phyloP scores from a whole-genome alignment of 1,140 invertebrate species.

The Drosophila trapezifrons region DNA sequence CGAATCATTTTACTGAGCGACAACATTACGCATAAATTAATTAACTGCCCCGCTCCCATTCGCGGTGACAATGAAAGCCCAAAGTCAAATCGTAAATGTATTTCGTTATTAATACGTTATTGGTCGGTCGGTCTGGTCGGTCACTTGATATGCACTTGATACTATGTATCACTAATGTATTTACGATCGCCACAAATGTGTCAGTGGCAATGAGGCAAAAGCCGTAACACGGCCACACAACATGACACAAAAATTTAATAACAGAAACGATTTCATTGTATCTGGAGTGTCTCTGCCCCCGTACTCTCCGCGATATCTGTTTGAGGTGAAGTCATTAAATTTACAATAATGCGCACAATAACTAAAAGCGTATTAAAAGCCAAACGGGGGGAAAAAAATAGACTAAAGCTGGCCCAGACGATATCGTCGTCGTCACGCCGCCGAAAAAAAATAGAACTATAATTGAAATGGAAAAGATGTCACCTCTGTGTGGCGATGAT shows the following conservation, averaged over 20 bases:
- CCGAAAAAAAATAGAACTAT: conserved; percentile 32
- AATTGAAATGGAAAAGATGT: conserved; percentile 75
- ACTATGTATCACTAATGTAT: conserved; percentile 72
- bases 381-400: conserved; percentile 22
- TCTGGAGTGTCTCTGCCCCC: conserved; percentile 35
- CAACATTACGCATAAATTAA: conserved; percentile 73
- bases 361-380: conserved; percentile 68
- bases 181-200: conserved; percentile 77
- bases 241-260: conserved; percentile 65
- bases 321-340: conserved; percentile 75
- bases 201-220: conserved; percentile 78
- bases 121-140: conserved; percentile 12
- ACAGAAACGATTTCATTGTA: conserved; percentile 63
- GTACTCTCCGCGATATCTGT: conserved; percentile 11
- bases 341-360: conserved; percentile 79
- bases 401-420: conserved; percentile 31
- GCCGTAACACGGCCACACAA: conserved; percentile 80
- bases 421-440: conserved; percentile 25
- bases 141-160: conserved; percentile 54
- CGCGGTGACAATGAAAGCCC: conserved; percentile 52
- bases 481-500: conserved; percentile 36
- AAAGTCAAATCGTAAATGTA: conserved; percentile 69
- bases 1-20: conserved; percentile 69
- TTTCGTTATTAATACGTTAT: conserved; percentile 68
- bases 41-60: conserved; percentile 36